Conservation (phyloP, 2,888 invertebrate species). For the Oscheius sp. region DNA sequence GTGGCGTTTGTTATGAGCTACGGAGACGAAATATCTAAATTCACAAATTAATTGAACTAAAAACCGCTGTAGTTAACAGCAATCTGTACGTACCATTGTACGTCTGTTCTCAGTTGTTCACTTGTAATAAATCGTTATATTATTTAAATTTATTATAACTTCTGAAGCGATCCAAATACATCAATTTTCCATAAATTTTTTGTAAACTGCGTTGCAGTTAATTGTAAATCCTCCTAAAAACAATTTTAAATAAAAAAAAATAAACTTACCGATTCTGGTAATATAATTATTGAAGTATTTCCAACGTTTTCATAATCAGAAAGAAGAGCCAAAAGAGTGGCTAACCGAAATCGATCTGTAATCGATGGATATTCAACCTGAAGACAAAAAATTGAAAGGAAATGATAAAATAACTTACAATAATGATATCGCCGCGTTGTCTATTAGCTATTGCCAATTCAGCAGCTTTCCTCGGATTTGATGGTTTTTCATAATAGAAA, state of each 20-base stretch:
- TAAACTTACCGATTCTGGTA: conserved; percentile 1
- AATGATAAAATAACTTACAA: background rate
- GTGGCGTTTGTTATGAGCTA: conserved; percentile 61
- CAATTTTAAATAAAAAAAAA: background rate
- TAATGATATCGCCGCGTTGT: conserved; percentile 7
- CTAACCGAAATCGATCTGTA: background rate
- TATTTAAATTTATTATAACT: background rate
- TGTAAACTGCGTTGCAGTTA: conserved; percentile 6
- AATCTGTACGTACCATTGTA: conserved; percentile 39
- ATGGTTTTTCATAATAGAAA: conserved; percentile 1
- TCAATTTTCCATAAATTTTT: conserved; percentile 5
- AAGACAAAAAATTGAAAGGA: background rate
- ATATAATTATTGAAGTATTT: background rate
- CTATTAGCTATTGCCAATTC: background rate
- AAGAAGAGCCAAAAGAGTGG: background rate
- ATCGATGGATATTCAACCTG: conserved; percentile 2
- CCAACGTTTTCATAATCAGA: background rate
- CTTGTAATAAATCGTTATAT: too few species aligned
- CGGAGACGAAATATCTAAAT: conserved; percentile 22
- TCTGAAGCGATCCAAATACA: background rate
- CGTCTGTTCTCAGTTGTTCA: conserved; percentile 9
- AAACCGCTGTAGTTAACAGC: conserved; percentile 31
- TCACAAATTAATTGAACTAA: conserved; percentile 3
- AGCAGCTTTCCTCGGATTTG: background rate
- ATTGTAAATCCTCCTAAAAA: background rate